Conservation (phyloP, 2,888 invertebrate species). For the Eupithecia exiguata region DNA sequence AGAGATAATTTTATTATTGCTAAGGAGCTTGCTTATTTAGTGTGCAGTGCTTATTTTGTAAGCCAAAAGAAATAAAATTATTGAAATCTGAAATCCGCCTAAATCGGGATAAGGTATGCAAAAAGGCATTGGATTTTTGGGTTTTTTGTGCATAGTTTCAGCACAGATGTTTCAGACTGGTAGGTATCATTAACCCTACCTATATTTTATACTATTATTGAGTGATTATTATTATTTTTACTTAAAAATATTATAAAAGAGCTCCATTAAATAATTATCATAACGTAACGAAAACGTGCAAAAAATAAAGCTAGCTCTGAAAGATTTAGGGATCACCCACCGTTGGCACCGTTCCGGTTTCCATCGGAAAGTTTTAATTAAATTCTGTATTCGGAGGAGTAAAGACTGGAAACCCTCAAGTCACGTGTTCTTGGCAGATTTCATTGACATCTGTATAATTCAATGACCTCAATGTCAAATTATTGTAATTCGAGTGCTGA, state of each 20-base stretch:
- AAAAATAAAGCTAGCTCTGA: neutral
- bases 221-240: no score
- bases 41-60: no score
- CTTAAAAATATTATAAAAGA: neutral
- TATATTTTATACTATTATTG: no score
- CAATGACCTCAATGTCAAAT: neutral
- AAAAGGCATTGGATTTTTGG: neutral
- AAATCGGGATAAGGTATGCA: neutral
- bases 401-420: neutral
- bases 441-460: neutral
- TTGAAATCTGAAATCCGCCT: neutral
- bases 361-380: neutral
- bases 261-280: neutral
- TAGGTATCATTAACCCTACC: no score
- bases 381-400: neutral
- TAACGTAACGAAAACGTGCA: neutral
- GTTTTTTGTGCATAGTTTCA: no score
- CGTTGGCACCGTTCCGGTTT: neutral
- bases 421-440: neutral
- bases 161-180: no score
- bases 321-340: neutral
- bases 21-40: slow-evolving; percentile 6
- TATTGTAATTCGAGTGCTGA: neutral
- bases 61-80: no score
- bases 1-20: slow-evolving; percentile 4